Evolutionary conservation across 1,140 invertebrate species (phyloP), one percentile per base, ranked within the genome.

Genomic region (Drosophila aff.): DNA sequence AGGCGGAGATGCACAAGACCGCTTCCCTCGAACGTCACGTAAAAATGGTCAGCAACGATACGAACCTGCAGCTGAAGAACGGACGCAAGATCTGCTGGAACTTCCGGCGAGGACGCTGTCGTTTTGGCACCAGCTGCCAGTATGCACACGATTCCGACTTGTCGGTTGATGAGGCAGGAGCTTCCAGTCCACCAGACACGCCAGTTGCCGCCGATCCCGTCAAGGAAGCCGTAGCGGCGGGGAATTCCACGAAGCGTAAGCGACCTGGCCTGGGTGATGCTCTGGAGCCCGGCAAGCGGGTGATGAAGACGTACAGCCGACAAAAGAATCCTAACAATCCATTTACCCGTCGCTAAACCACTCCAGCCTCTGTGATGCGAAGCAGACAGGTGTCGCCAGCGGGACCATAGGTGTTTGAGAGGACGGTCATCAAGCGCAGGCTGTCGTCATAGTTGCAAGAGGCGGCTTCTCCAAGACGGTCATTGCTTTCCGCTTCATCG

Each of bases 41-140:
- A 0, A 98, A 98, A 95, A 98, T 99, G 97, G 96, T 95, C 73
- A 93, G 96, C 94, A 93, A 95, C 93, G 93, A 96, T 94, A 95
- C 96, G 58, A 95, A 96, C 85, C 94, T 95, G 2, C 95, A 95
- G 84, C 95, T 96, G 92, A 97, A 97, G 58, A 97, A 98, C 93
- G 97, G 97, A 0, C 96, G 96, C 81, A 97, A 97, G 93, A 96
- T 98, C 41, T 99, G 98, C 92, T 98, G 97, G 96, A 98, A 98
- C 93, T 98, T 98, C 92, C 94, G 96, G 26, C 98, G 98, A 93
- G 98, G 98, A 8, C 94, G 96, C 21, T 99, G 98, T 92, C 94
- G 96, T 38, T 98, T 98, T 94, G 98, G 98, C 7, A 97, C 97
- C 81, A 98, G 97, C 74, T 99, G 98, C 91, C 97, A 96, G 64